These are phyloP conservation scores for Mythimna pallens DNA, from an alignment of 2,888 invertebrate genomes.

Conservation along the genomic window DNA sequence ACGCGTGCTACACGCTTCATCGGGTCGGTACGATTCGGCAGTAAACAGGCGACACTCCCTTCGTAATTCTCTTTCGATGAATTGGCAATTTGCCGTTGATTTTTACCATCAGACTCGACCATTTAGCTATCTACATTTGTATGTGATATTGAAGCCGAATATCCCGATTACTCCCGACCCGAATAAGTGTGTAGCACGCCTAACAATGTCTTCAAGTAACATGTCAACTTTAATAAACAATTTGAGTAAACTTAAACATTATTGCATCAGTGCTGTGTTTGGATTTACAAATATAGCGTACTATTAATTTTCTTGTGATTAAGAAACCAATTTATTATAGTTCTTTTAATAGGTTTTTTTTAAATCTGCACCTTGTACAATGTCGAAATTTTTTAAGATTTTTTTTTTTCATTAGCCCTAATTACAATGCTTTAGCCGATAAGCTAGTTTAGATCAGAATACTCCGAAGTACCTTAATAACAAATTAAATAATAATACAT, in stretches of 20 bases:
- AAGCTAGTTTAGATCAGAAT: conserved; percentile 3
- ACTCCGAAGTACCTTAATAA: conserved; percentile 11
- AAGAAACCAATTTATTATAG: conserved; percentile 4
- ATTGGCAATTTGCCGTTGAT: neutral
- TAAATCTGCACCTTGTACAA: conserved; percentile 5
- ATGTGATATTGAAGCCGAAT: neutral
- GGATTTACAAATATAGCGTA: conserved; percentile 15
- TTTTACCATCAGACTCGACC: neutral
- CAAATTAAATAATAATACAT: neutral
- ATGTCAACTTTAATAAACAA: conserved; percentile 2
- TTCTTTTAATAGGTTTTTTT: neutral
- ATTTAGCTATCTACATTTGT: too few species aligned
- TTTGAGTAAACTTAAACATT: neutral
- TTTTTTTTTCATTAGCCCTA: neutral
- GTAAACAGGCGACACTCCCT: neutral
- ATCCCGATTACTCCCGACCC: neutral
- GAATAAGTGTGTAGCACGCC: conserved; percentile 1
- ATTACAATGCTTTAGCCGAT: neutral
- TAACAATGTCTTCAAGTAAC: neutral
- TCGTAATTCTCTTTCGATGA: neutral
- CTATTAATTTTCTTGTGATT: conserved; percentile 5
- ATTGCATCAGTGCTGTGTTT: conserved; percentile 15
- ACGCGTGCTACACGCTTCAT: neutral
- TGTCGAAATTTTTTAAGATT: neutral
- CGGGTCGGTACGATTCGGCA: conserved; percentile 5